Evolutionary conservation across 2,113 vertebrate species (phyloP), one percentile per base, ranked within the genome.

Genomic region (Mastomys coucha): DNA sequence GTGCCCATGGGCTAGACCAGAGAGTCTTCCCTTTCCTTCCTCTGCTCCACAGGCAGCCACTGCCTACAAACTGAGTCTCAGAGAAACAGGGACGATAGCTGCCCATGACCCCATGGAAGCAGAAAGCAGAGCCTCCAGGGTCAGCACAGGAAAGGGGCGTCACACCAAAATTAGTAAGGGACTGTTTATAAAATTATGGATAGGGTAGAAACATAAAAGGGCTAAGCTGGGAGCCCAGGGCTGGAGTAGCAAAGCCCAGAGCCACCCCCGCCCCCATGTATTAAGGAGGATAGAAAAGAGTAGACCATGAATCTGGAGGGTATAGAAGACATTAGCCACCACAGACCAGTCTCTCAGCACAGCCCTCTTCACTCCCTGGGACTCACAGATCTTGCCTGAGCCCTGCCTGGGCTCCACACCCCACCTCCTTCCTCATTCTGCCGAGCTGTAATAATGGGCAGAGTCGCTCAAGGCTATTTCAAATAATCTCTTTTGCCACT

Each of bases 371-470:
- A 0, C 39, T 58, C 14, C 33, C 45, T 10, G 28, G 91, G 45
- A 63, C n/a, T 26, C 20, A 53, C 31, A 77, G 90, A 45, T 45
- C 33, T 33, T 70, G 7, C 67, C 31, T 70, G 5, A 6, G 7
- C 36, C 60, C n/a, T 53, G 1, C 45, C 81, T 53, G 56, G 0
- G 7, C 69, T 26, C 65, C 10, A 1, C 14, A 20, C 45, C 0
- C 0, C 0, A 8, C 17, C 36, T 13, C 31, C 56, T 67, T 82
- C 56, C 70, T 90, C 22, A 0, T 49, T 78, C 80, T 56, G 17
- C n/a, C 11, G 3, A 42, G 2, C 81, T 19, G 0, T 70, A 3
- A 65, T 78, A 22, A 70, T 0, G 10, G 85, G 33, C 0, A 0
- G 76, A 16, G 39, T 51, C 53, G 78, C 89, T 2, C 56, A 33